Conservation (phyloP, 2,888 invertebrate species). For the Coleophora flavipennella region DNA sequence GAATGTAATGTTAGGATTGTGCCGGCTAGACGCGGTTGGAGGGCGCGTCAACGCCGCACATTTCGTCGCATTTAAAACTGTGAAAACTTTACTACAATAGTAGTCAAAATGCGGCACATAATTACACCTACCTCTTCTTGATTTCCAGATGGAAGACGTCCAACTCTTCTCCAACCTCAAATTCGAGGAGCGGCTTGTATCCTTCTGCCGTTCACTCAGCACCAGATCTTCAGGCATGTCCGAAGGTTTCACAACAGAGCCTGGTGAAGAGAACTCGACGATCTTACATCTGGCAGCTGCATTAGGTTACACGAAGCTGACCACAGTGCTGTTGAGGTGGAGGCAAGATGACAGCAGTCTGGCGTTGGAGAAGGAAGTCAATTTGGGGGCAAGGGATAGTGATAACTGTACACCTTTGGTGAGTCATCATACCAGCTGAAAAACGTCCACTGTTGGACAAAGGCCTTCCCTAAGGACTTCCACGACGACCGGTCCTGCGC, state of each 20-base stretch:
- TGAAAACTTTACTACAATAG: too few species aligned
- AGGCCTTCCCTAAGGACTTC: too few species aligned
- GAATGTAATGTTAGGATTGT: too few species aligned
- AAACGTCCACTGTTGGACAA: too few species aligned
- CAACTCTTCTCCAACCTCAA: conserved; percentile 77
- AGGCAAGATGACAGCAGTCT: conserved; percentile 89
- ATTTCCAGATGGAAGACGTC: conserved; percentile 70
- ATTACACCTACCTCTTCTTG: too few species aligned
- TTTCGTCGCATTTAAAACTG: too few species aligned
- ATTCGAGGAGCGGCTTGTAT: conserved; percentile 89
- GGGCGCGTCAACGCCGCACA: too few species aligned
- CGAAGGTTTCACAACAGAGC: conserved; percentile 72
- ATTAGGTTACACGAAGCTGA: conserved; percentile 89
- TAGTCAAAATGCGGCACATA: too few species aligned
- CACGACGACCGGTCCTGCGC: too few species aligned
- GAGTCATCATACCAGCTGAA: too few species aligned
- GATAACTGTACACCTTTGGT: conserved; percentile 94
- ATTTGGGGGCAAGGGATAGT: conserved; percentile 90
- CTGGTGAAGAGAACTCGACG: conserved; percentile 74
- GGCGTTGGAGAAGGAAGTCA: conserved; percentile 91
- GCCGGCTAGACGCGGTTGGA: too few species aligned
- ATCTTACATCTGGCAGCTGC: conserved; percentile 92
- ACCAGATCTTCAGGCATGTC: conserved; percentile 51
- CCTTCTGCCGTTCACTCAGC: conserved; percentile 85
- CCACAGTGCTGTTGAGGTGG: conserved; percentile 90